Evolutionary conservation across 2,888 invertebrate genomes (phyloP).

Genomic region (Tetanocera ferruginea): DNA sequence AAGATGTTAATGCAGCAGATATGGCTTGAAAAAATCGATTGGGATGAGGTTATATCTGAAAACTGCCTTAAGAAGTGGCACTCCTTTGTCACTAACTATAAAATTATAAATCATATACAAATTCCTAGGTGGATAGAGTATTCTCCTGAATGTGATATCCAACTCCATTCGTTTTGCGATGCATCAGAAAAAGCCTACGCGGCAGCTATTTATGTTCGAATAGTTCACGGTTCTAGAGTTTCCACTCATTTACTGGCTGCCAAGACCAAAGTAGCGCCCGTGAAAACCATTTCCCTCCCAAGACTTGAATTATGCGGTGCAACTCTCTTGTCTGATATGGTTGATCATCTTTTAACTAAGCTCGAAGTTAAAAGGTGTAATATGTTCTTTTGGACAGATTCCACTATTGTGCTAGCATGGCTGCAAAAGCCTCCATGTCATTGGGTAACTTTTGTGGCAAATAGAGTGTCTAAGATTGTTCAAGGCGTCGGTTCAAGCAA

Average conservation of each 20-base stretch:
- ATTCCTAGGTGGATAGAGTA: neutral
- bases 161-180: neutral
- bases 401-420: neutral
- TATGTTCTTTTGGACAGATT: too few species aligned
- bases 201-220: neutral
- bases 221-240: neutral
- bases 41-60: neutral
- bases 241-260: neutral
- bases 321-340: too few species aligned
- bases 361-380: too few species aligned
- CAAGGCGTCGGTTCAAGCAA: slow-evolving; percentile 57
- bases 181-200: too few species aligned
- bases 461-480: slow-evolving; percentile 16
- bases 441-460: neutral
- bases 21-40: neutral
- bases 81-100: neutral
- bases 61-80: neutral
- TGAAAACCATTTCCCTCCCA: neutral
- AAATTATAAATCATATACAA: neutral
- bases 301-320: neutral
- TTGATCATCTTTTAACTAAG: too few species aligned
- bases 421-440: neutral
- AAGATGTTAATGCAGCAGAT: too few species aligned
- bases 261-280: neutral
- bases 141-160: neutral